Percentiles rank a stretch among this genome's conserved stretches.
Evolutionary conservation across 1,140 invertebrate genomes (phyloP).

Genomic region (Musca domestica): DNA sequence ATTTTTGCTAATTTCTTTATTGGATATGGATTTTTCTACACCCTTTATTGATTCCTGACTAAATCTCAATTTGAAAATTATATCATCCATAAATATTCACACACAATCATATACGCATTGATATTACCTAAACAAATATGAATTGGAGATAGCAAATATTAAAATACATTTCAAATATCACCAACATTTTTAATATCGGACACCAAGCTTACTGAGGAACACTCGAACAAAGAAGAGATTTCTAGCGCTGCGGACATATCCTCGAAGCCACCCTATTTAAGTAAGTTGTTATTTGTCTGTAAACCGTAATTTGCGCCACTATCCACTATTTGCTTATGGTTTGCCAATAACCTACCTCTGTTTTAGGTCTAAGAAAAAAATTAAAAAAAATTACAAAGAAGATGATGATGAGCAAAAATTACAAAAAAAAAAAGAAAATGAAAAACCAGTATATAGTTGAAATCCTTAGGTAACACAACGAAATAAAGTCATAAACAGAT

Average conservation of each 20-base stretch:
- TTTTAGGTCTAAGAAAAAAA: neutral
- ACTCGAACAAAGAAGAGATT: no score
- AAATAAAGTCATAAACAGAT: slow-evolving; percentile 18
- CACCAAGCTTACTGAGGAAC: no score
- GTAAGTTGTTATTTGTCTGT: neutral
- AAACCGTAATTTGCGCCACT: neutral
- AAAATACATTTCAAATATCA: neutral
- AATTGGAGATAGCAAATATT: neutral
- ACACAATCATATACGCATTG: no score
- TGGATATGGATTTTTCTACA: no score
- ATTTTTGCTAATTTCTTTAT: no score
- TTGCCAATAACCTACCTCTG: no score
- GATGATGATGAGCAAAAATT: neutral
- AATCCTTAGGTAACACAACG: slow-evolving; percentile 29
- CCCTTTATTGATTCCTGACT: no score
- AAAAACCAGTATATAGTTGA: slow-evolving; percentile 4
- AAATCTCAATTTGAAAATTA: neutral
- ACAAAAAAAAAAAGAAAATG: neutral
- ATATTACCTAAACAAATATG: slow-evolving; percentile 3
- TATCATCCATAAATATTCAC: neutral
- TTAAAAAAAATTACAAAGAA: neutral
- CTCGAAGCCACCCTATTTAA: neutral
- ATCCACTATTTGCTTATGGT: no score
- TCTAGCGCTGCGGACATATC: neutral
- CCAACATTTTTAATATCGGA: neutral